Evolutionary conservation across 2,888 invertebrate species (phyloP), one percentile per base, ranked within the genome.

Genomic region (Athalia cordata): DNA sequence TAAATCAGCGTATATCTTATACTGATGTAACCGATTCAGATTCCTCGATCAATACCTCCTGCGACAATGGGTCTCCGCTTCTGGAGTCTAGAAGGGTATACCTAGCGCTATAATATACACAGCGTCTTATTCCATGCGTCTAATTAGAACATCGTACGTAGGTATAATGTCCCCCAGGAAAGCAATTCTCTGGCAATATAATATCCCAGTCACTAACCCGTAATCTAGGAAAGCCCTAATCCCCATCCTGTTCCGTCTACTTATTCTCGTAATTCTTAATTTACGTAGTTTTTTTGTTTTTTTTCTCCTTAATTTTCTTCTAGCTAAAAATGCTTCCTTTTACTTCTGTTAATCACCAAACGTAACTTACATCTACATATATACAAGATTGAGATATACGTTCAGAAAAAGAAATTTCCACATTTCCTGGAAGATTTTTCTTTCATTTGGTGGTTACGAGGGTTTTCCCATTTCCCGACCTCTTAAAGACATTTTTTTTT

Each of bases 201-300:
- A 80, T 81, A 81, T 82, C 77, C 75, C 78, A 81, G 79, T 79
- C 77, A 75, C 78, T 79, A 67, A 78, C 77, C 77, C 72, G 82
- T 85, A 85, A 85, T 85, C 85, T 82, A n/a, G 80, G 79, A 80
- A 81, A 49, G 77, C 80, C 76, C 72, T 84, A 85, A 85, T 85
- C 83, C 84, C 68, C 72, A 68, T 79, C 80, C 78, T 79, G 52
- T 68, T 13, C 68, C 55, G 52, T n/a, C 55, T 11, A 9, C 55
- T 9, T 55, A 6, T 52, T 11, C 52, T 52, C 52, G 8, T 50
- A 13, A 9, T 67, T 52, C 29, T 29, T 29, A 29, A 29, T 29
- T 29, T 29, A 29, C 29, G 29, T 29, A 29, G 2, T 29, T 0
- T 29, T 9, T 49, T 49, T 11, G 15, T 52, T 13, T 29, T 29